Base-by-base conservation (phyloP, 2,113 vertebrate species). In the Cynoglossus semilaevis region DNA sequence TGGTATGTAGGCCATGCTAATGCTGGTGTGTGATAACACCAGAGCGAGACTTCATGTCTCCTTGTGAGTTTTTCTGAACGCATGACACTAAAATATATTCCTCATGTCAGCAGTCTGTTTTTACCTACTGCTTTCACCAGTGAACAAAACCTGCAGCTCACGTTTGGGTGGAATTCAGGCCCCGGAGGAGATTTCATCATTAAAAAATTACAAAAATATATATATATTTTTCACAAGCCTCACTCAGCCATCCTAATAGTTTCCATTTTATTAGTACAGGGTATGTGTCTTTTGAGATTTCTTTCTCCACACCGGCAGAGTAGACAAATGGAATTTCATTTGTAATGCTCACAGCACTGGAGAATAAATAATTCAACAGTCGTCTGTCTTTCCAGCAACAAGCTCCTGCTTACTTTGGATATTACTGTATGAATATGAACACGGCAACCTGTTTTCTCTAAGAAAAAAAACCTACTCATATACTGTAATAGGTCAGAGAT, bases 291-390 rank as follows among this genome's bases (percentile, higher is more conserved):
- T 29, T 22, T 48, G 9, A 51, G 48, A 41, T 57, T 48, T 59
- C 4, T 10, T 36, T 40, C n/a, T 54, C 36, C 17, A 36, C 22
- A 19, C 22, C 9, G 49, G 17, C 3, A 15, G 53, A 65, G 44
- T 17, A 46, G 43, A 58, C 48, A 61, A 66, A 64, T n/a, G 8
- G 44, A 74, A 56, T 62, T 63, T 37, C 5, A 36, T 74, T 56
- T 58, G 41, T 61, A 35, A 58, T 9, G 36, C 61, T 63, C 29
- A 46, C 18, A 54, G 8, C 37, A 53, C 9, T 69, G 52, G 58
- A 74, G 49, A 58, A 66, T 81, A 58, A 85, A 77, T 75, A 66
- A 76, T 80, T 80, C 52, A 82, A 36, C 15, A 55, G 46, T 45
- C 22, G 49, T 17, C 43, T 38, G 58, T 74, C 47, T 72, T 69